Evolutionary conservation across 1,140 invertebrate genomes (phyloP).

Genomic region (Hyposmocoma kahamanoa): DNA sequence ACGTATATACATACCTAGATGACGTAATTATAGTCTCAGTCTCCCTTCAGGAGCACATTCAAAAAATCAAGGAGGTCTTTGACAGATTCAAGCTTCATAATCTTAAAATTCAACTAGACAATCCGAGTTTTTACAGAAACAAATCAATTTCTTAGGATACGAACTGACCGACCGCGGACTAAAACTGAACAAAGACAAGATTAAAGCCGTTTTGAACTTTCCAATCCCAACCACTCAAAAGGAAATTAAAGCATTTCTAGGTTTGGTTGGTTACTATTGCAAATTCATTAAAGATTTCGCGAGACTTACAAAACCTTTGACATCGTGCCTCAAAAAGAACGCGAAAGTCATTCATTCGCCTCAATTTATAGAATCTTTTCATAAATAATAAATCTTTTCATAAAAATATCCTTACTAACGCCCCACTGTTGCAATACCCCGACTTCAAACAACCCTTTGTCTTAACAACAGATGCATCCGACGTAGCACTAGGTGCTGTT

Average conservation of each 20-base stretch:
- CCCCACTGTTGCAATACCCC: too few species aligned
- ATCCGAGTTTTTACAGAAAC: conserved; percentile 40
- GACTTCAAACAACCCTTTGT: too few species aligned
- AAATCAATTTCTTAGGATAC: conserved; percentile 59
- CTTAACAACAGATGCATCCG: too few species aligned
- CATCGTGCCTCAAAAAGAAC: conserved; percentile 38
- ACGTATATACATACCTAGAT: too few species aligned
- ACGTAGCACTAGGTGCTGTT: too few species aligned
- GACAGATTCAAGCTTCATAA: conserved; percentile 29
- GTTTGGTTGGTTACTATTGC: conserved; percentile 39
- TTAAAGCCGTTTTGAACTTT: conserved; percentile 40
- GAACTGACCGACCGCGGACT: conserved; percentile 46
- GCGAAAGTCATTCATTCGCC: too few species aligned
- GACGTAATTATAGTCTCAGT: conserved; percentile 44
- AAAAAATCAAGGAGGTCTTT: conserved; percentile 43
- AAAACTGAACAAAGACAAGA: conserved; percentile 50
- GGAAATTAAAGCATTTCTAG: conserved; percentile 56
- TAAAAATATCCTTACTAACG: too few species aligned
- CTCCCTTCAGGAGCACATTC: conserved; percentile 26
- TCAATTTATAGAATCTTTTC: too few species aligned
- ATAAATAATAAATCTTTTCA: too few species aligned
- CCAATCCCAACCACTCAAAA: conserved; percentile 41
- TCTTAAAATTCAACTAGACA: conserved; percentile 39
- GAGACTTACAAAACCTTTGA: conserved; percentile 37
- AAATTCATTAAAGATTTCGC: conserved; percentile 24